Conservation (phyloP, 2,113 vertebrate genomes). For the Machaerirhynchus nigripectus region DNA sequence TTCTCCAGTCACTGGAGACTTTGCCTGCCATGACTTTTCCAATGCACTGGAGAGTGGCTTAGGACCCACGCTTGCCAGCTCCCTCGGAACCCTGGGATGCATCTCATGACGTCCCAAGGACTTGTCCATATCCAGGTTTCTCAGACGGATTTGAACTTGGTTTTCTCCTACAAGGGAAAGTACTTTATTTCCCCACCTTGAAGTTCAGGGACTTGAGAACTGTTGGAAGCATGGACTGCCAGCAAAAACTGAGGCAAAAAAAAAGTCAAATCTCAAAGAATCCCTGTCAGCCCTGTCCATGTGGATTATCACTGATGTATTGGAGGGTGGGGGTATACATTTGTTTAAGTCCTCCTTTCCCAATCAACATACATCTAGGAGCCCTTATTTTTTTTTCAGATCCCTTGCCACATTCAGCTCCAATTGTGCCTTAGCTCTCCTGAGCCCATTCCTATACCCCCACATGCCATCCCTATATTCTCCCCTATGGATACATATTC, state of each 20-base stretch:
- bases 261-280: background rate
- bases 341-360: background rate
- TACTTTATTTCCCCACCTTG: background rate
- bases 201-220: background rate
- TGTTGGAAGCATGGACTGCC: background rate
- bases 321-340: rapidly evolving
- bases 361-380: background rate
- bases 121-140: background rate
- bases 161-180: background rate
- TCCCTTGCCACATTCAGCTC: background rate
- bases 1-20: background rate
- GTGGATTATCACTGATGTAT: background rate
- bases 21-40: background rate
- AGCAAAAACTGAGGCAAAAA: background rate
- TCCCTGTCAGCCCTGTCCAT: background rate
- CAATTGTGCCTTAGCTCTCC: background rate
- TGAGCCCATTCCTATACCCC: background rate
- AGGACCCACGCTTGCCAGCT: background rate
- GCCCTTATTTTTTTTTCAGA: too few species aligned
- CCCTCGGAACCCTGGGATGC: background rate
- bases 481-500: background rate
- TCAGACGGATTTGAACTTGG: background rate
- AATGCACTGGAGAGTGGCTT: background rate
- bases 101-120: background rate
- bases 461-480: background rate